Conservation (phyloP, 2,888 invertebrate species). For the Andrena praecox region DNA sequence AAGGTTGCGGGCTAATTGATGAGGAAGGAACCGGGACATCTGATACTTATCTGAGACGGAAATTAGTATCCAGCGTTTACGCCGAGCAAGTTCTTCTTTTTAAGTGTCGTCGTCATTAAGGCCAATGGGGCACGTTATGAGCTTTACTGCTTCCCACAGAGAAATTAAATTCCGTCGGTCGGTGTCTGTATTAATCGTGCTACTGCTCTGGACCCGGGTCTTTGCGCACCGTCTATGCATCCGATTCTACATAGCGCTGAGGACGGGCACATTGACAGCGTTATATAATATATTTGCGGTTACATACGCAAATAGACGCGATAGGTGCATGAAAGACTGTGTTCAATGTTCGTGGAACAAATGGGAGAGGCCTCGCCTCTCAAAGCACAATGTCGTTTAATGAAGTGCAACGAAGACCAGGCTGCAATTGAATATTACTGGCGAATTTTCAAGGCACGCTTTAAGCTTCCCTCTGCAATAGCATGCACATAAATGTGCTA, state of each 20-base stretch:
- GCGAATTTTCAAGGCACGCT: neutral
- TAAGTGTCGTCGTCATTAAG: constrained; percentile 3
- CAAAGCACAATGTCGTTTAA: constrained; percentile 4
- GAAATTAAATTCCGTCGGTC: constrained; percentile 15
- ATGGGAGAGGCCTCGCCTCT: neutral
- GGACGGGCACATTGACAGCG: neutral
- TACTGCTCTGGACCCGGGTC: neutral
- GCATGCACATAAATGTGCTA: neutral
- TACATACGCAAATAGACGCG: neutral
- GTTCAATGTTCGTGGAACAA: neutral
- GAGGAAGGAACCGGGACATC: neutral
- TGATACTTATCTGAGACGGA: neutral
- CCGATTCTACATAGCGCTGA: neutral
- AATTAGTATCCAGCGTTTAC: neutral
- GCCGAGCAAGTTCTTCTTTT: neutral
- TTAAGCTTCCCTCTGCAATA: neutral
- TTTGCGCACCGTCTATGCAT: neutral
- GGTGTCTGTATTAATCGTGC: constrained; percentile 13
- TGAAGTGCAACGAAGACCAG: neutral
- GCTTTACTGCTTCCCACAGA: neutral
- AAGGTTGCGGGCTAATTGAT: neutral
- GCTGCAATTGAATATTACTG: neutral
- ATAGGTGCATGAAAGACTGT: neutral
- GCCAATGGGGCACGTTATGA: neutral
- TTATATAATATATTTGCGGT: neutral